Conservation (phyloP, 2,888 invertebrate genomes). For the Axea sp. region DNA sequence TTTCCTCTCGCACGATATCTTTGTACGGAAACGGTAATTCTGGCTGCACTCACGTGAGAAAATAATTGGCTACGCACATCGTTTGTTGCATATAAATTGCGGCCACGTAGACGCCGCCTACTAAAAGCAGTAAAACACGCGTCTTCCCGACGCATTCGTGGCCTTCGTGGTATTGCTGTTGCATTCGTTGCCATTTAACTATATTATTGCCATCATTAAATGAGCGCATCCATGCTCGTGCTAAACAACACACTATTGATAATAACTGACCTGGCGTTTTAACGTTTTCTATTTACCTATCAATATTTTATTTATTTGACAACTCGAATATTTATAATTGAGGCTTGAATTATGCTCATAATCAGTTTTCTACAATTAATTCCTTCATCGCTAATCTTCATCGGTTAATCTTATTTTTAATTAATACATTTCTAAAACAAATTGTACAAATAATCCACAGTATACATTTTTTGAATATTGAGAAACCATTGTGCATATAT, state of each 20-base stretch:
- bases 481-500: too few relatives aligned
- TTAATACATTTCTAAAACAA: too few relatives aligned
- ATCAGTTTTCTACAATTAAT: too few relatives aligned
- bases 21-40: conserved; percentile 58
- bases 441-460: too few relatives aligned
- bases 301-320: conserved; percentile 37
- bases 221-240: conserved; percentile 43
- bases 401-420: too few relatives aligned
- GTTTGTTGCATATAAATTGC: conserved; percentile 67
- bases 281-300: conserved; percentile 15
- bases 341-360: conserved; percentile 3
- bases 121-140: conserved; percentile 61
- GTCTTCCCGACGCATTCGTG: conserved; percentile 55
- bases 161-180: conserved; percentile 58
- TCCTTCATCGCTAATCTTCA: too few relatives aligned
- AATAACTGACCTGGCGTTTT: conserved; percentile 24
- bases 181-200: conserved; percentile 58
- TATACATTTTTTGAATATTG: too few relatives aligned
- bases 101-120: conserved; percentile 59
- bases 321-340: conserved; percentile 8
- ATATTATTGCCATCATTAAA: conserved; percentile 58
- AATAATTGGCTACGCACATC: conserved; percentile 64
- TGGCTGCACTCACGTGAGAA: conserved; percentile 62
- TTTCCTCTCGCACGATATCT: conserved; percentile 51
- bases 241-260: conserved; percentile 51